Base-by-base conservation (phyloP, 2,797 vertebrate genomes). In the Diceros bicornis region DNA sequence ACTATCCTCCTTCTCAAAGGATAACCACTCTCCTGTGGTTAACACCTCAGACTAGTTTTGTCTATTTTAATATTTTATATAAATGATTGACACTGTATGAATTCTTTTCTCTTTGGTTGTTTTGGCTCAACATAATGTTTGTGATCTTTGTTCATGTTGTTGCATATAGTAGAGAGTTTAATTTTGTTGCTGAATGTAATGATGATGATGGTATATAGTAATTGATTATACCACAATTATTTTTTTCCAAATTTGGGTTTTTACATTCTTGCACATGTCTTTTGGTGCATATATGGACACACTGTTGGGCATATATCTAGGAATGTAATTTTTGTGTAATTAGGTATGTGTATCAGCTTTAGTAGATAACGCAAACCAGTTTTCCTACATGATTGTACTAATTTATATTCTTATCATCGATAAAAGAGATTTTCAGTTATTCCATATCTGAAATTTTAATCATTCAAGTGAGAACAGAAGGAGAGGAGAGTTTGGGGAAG, bases 181-280 rank as follows among this genome's bases (percentile, higher is more conserved):
- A 72, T 90, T 90, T 57, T 20, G 57, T 59, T 86, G 50, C 3
- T 75, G 47, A 12, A 50, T 81, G 9, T 66, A 50, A 64, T 86
- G 32, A 41, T 55, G 34, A 59, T 0, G 4, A 79, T 66, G 44
- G 20, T 74, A 66, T 71, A 27, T 29, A 72, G 32, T 77, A 82
- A 83, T n/a, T 79, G 25, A 32, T 29, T 59, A 79, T 11, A 71
- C 6, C 18, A 69, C 18, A 69, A 29, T 72, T 47, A 86, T 86
- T 91, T 83, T n/a, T 57, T 87, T 82, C 50, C 59, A 75, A 59
- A 94, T 66, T n/a, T 71, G 27, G n/a, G 14, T 27, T 90, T 96
- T 79, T 72, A 64, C 6, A 59, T 55, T 90, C 37, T 64, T 74
- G 10, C 4, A 50, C 25, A 37, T 71, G 9, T 50, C 21, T 82